A percentile compares a stretch with the other conserved stretches of the same genome.
Evolutionary conservation across 2,888 invertebrate genomes (phyloP).

Genomic region (Sacculina carcini): DNA sequence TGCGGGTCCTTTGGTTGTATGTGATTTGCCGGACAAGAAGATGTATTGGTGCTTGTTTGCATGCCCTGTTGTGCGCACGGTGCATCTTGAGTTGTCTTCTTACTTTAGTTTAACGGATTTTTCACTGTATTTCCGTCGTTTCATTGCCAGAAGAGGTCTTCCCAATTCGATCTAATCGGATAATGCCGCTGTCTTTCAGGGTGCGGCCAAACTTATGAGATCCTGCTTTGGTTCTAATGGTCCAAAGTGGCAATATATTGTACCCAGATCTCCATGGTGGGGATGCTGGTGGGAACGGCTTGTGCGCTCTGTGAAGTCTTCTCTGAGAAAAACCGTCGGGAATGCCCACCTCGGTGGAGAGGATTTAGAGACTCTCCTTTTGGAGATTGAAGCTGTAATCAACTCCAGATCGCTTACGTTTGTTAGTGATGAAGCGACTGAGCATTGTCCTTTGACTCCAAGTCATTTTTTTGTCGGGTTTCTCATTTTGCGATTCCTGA

Average conservation of each 20-base stretch:
- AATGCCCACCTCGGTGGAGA: constrained; percentile 16
- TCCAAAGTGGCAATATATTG: constrained; percentile 18
- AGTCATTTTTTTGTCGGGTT: constrained; percentile 8
- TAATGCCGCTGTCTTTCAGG: constrained; percentile 16
- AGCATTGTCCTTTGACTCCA: constrained; percentile 10
- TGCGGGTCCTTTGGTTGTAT: constrained; percentile 15
- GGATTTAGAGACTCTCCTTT: constrained; percentile 17
- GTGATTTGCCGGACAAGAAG: constrained; percentile 9
- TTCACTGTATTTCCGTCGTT: constrained; percentile 14
- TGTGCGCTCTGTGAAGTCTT: constrained; percentile 18
- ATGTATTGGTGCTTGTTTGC: constrained; percentile 16
- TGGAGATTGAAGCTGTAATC: constrained; percentile 17
- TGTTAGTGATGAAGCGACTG: constrained; percentile 14
- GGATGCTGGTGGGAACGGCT: constrained; percentile 23
- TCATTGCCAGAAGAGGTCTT: constrained; percentile 14
- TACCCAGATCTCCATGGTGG: constrained; percentile 21
- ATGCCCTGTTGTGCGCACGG: constrained; percentile 15
- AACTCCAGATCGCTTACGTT: constrained; percentile 19
- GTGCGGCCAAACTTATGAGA: constrained; percentile 11
- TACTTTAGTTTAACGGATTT: constrained; percentile 13
- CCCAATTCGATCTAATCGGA: constrained; percentile 15
- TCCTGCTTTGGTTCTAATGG: constrained; percentile 8
- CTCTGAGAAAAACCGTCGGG: constrained; percentile 18
- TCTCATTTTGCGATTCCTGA: background rate
- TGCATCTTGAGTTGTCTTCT: constrained; percentile 17